These are phyloP conservation scores for Callyntrura sp. DNA, from an alignment of 2,888 invertebrate genomes.

Conservation along the genomic window DNA sequence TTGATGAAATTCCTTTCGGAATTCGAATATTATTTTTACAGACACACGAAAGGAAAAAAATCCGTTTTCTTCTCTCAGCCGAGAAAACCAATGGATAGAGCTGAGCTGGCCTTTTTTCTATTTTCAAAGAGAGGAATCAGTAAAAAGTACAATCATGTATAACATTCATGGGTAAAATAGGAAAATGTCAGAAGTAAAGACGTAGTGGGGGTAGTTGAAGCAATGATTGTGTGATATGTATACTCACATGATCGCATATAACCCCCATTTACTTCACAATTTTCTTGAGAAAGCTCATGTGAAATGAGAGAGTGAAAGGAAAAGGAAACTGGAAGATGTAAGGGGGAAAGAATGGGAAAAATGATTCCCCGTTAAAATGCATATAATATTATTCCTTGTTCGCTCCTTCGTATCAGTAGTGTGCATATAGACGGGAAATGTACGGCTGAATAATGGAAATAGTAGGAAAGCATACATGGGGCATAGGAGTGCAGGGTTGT, in stretches of 20 bases:
- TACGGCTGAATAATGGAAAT: not conserved
- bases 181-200: slow-evolving; percentile 59
- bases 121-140: slow-evolving; percentile 35
- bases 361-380: slow-evolving; percentile 43
- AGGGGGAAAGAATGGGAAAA: slow-evolving; percentile 28
- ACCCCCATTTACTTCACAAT: slow-evolving; percentile 45
- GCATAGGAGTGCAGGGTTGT: not conserved
- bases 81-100: slow-evolving; percentile 53
- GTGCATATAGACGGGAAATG: too few relatives aligned
- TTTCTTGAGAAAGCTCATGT: slow-evolving; percentile 50
- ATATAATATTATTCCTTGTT: slow-evolving; percentile 45
- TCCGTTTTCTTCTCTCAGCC: slow-evolving; percentile 62
- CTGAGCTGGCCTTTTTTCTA: slow-evolving; percentile 72
- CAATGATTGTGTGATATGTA: slow-evolving; percentile 44
- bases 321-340: not conserved
- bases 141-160: slow-evolving; percentile 61
- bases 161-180: slow-evolving; percentile 60
- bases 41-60: slow-evolving; percentile 74
- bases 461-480: not conserved
- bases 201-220: slow-evolving; percentile 13
- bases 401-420: too few relatives aligned
- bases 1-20: slow-evolving; percentile 84
- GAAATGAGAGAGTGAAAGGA: slow-evolving; percentile 46
- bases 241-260: slow-evolving; percentile 42
- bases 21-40: slow-evolving; percentile 84